These are phyloP conservation scores for Melanostoma scalare DNA, from an alignment of 2,888 invertebrate species.

Conservation along the genomic window DNA sequence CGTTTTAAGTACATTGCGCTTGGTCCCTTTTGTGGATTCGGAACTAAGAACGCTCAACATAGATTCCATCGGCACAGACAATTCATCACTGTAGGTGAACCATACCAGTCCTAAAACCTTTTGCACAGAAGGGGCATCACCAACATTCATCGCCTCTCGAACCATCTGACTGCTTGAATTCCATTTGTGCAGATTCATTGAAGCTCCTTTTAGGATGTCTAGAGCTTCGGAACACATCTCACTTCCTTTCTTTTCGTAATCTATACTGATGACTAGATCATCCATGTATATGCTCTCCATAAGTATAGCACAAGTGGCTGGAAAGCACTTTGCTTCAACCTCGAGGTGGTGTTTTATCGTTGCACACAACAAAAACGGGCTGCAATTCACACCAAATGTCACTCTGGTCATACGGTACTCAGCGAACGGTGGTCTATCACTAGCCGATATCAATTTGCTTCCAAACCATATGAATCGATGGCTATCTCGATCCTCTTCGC, in stretches of 20 bases:
- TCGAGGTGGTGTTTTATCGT: slow-evolving; percentile 1
- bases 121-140: neutral
- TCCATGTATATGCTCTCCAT: slow-evolving; percentile 31
- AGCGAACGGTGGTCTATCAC: slow-evolving; percentile 3
- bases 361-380: slow-evolving; percentile 21
- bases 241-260: neutral
- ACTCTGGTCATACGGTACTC: slow-evolving; percentile 25
- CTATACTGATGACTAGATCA: slow-evolving; percentile 14
- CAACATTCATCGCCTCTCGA: slow-evolving; percentile 9
- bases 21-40: neutral
- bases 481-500: slow-evolving; percentile 12
- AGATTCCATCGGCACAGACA: slow-evolving; percentile 8
- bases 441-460: neutral
- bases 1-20: slow-evolving; percentile 17
- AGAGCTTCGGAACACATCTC: slow-evolving; percentile 1
- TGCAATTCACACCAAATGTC: slow-evolving; percentile 35
- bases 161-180: slow-evolving; percentile 12
- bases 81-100: neutral
- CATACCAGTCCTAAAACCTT: slow-evolving; percentile 23
- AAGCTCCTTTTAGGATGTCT: slow-evolving; percentile 3
- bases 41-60: neutral
- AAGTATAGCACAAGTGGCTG: neutral
- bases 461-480: slow-evolving; percentile 33
- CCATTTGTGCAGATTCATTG: slow-evolving; percentile 25
- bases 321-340: neutral